Percentiles rank a stretch among this genome's conserved stretches.
Conservation (phyloP, 2,113 vertebrate genomes). For the Ramphastos sulfuratus region DNA sequence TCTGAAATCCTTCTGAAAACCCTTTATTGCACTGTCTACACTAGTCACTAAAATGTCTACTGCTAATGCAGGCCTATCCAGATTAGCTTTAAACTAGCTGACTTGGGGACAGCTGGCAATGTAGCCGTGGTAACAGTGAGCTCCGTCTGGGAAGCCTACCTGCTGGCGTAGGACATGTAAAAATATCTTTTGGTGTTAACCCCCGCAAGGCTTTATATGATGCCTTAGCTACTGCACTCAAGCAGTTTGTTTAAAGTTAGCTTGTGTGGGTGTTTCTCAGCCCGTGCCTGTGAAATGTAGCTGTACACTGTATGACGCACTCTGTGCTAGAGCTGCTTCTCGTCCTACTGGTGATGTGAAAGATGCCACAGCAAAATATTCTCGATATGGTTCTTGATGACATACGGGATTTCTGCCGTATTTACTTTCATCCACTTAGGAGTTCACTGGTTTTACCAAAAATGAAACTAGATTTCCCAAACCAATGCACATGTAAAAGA, state of each 20-base stretch:
- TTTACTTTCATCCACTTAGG: not conserved
- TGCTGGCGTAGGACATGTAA: not conserved
- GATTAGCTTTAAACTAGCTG: slow-evolving; percentile 19
- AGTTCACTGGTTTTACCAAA: not conserved
- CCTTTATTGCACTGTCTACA: not conserved
- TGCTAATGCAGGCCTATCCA: not conserved
- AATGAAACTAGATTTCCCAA: not conserved
- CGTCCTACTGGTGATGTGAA: not conserved
- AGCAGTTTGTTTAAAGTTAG: not conserved
- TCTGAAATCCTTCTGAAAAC: not conserved
- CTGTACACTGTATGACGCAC: not conserved
- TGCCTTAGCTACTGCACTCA: not conserved
- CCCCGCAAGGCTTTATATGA: not conserved
- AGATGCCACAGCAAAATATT: not conserved
- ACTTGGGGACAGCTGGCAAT: not conserved
- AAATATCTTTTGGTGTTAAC: not conserved
- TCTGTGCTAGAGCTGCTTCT: not conserved
- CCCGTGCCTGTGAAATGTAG: not conserved
- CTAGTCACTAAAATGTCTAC: slow-evolving; percentile 13
- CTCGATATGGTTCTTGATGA: not conserved
- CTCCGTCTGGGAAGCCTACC: slow-evolving; percentile 8
- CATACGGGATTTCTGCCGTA: not conserved
- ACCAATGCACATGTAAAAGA: not conserved
- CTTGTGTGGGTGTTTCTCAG: not conserved
- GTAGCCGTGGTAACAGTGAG: slow-evolving; percentile 24